Base-by-base conservation (phyloP, 2,888 invertebrate species). In the Dryococelus australis region DNA sequence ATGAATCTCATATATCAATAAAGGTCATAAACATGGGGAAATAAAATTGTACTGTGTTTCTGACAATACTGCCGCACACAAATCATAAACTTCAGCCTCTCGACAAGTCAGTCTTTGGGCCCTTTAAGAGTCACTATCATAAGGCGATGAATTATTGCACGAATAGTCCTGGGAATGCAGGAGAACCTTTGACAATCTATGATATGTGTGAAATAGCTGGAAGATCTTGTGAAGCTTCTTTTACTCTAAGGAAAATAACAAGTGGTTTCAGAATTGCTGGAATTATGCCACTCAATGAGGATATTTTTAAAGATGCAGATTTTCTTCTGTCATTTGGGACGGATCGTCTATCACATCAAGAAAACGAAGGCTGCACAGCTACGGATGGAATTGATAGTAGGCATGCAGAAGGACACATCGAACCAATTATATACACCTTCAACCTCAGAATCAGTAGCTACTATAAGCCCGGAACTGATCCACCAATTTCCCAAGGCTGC, bases 51-150 rank as follows among this genome's bases (percentile, higher is more conserved):
- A 90, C 92, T 28, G 88, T 90, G 8, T 84, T 91, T 85, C 87
- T 92, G 20, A 90, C 91, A 47, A 90, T 91, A 86, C 90, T 91
- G 4, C 91, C 91, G 0, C 91, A 92, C 86, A 91, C 91, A 87
- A 89, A 90, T 0, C 92, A 92, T 87, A 91, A 91, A 86, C 88
- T 92, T 28, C 91, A 92, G 88, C 92, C 91, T 16, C 88, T 91
- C 6, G 91, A 92, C 88, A 87, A 91, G 47, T 88, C 89, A 51
- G 90, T 91, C 13, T 92, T 89, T 88, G 91, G 91, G 10, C 91
- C 91, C 16, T 90, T 92, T 9, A 92, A 92, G 89, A 90, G 89
- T 86, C 88, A 87, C 85, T 86, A 90, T 78, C 91, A 91, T 85
- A 86, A 88, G n/a, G 89, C 90, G 10, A 89, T 88, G 65, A 90